These are phyloP conservation scores for Coenonympha glycerion DNA, from an alignment of 2,888 invertebrate genomes.

Conservation along the genomic window DNA sequence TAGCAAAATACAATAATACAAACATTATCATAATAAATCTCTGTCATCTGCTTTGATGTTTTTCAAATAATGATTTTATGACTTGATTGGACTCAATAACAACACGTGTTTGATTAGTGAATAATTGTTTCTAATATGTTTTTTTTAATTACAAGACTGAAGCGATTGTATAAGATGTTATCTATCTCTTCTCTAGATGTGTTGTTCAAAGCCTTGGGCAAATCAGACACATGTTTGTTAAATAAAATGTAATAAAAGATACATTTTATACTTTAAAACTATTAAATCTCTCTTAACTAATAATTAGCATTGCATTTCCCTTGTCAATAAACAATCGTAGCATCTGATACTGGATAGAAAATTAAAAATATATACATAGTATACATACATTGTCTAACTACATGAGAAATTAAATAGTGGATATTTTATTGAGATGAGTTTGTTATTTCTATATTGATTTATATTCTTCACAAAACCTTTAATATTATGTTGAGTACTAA, in stretches of 20 bases:
- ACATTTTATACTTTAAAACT: slow-evolving; percentile 51
- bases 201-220: slow-evolving; percentile 23
- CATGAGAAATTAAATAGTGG: slow-evolving; percentile 34
- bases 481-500: too few species aligned
- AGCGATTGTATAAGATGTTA: too few species aligned
- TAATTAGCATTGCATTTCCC: slow-evolving; percentile 52
- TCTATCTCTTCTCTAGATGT: background rate
- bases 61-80: too few species aligned
- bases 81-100: too few species aligned
- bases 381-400: slow-evolving; percentile 30
- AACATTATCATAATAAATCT: too few species aligned
- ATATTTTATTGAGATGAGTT: slow-evolving; percentile 14
- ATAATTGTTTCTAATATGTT: background rate
- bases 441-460: slow-evolving; percentile 11
- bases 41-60: too few species aligned
- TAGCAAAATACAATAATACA: too few species aligned
- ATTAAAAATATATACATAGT: slow-evolving; percentile 30
- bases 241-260: slow-evolving; percentile 61
- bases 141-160: too few species aligned
- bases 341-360: slow-evolving; percentile 40
- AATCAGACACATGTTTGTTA: slow-evolving; percentile 38
- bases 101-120: too few species aligned
- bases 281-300: slow-evolving; percentile 51
- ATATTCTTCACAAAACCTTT: background rate
- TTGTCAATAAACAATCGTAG: slow-evolving; percentile 45